These are phyloP conservation scores for Bucco capensis DNA, from an alignment of 2,113 vertebrate genomes.

Conservation along the genomic window DNA sequence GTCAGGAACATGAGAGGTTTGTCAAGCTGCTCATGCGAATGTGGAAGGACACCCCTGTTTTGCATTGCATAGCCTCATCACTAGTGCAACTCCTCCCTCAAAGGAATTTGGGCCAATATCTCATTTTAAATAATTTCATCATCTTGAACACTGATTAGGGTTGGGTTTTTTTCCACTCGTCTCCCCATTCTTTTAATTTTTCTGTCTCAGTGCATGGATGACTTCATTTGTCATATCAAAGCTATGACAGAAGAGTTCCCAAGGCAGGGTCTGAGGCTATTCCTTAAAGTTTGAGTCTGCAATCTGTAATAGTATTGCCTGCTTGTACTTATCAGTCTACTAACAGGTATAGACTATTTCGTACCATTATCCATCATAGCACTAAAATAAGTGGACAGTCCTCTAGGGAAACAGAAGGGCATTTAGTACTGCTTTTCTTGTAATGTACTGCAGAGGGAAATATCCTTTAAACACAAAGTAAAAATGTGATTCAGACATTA, in stretches of 20 bases:
- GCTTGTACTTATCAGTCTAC: neutral
- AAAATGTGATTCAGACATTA: neutral
- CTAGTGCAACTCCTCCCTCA: rapidly evolving
- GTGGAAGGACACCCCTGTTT: neutral
- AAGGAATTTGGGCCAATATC: neutral
- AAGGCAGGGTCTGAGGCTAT: neutral
- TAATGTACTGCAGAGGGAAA: neutral
- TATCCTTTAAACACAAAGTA: neutral
- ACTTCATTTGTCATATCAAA: neutral
- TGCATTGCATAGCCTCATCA: neutral
- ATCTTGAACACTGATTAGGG: neutral
- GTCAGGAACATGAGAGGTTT: neutral
- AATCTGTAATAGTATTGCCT: neutral
- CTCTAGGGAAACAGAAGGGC: neutral
- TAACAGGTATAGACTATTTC: neutral
- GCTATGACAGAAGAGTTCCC: neutral
- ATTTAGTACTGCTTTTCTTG: neutral
- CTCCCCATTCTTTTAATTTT: neutral
- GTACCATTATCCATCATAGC: neutral
- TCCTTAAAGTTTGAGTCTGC: neutral
- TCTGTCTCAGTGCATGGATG: neutral
- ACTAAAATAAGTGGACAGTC: neutral
- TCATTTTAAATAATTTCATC: neutral
- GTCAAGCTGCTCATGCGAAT: neutral
- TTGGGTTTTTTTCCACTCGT: rapidly evolving